These are phyloP conservation scores for Pelusios castaneus DNA, from an alignment of 2,113 vertebrate species.

Conservation along the genomic window DNA sequence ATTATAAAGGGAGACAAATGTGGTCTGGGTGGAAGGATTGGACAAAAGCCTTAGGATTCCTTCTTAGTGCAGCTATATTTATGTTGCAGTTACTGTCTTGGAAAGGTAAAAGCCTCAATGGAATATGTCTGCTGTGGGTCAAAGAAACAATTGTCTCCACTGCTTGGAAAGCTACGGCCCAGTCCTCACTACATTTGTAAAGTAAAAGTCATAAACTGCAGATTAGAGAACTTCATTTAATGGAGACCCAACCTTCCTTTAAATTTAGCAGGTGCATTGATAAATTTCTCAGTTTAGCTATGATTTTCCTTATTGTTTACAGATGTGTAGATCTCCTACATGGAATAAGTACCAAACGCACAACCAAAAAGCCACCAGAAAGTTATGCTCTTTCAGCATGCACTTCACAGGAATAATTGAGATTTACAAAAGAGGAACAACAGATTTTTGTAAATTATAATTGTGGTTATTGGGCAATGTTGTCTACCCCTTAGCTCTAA, in stretches of 20 bases:
- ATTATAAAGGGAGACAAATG: slow-evolving; percentile 65
- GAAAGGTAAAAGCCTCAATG: neutral
- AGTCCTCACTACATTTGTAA: fast-evolving
- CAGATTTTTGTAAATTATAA: slow-evolving; percentile 65
- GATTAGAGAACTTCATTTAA: fast-evolving
- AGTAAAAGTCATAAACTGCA: neutral
- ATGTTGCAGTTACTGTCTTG: neutral
- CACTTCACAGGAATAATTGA: slow-evolving; percentile 58
- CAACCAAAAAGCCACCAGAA: neutral
- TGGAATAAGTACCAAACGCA: fast-evolving
- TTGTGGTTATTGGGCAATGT: slow-evolving; percentile 74
- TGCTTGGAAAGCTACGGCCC: fast-evolving
- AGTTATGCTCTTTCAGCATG: neutral
- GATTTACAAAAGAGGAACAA: slow-evolving; percentile 74
- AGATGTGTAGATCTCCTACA: fast-evolving
- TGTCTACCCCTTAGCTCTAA: slow-evolving; percentile 73
- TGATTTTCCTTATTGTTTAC: neutral
- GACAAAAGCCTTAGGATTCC: slow-evolving; percentile 62
- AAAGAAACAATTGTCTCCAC: neutral
- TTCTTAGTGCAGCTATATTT: slow-evolving; percentile 31
- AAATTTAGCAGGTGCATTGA: fast-evolving
- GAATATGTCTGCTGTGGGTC: neutral
- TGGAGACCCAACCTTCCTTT: neutral
- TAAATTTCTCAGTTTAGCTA: neutral
- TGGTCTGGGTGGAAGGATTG: slow-evolving; percentile 35